These are phyloP conservation scores for Grammomys surdaster DNA, from an alignment of 2,113 vertebrate species.

Conservation along the genomic window DNA sequence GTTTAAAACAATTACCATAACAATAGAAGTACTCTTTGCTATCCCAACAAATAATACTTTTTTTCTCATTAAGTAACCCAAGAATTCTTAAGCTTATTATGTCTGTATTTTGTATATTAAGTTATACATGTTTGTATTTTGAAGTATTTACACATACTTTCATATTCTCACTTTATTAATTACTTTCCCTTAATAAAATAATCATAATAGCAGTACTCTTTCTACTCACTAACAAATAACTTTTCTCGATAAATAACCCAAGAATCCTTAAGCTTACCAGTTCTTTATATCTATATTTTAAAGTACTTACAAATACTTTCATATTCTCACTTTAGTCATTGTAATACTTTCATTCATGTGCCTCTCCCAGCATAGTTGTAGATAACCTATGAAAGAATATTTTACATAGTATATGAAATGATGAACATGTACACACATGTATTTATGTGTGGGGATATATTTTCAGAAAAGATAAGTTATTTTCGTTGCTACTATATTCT, in stretches of 20 bases:
- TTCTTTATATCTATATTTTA: background rate
- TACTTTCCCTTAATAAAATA: background rate
- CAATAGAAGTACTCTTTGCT: background rate
- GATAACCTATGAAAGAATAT: background rate
- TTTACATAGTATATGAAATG: background rate
- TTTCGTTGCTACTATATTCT: background rate
- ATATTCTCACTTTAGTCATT: background rate
- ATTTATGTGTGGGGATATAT: background rate
- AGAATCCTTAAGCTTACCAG: conserved; percentile 1
- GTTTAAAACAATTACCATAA: conserved; percentile 50
- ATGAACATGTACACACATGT: background rate
- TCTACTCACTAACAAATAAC: background rate
- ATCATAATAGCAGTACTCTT: background rate
- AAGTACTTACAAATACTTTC: background rate
- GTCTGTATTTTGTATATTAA: background rate
- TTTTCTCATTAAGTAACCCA: conserved; percentile 2
- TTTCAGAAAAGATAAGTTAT: background rate
- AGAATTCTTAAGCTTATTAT: conserved; percentile 18
- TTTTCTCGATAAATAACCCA: background rate
- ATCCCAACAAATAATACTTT: background rate
- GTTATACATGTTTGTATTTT: background rate
- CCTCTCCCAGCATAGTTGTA: background rate
- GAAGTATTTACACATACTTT: background rate
- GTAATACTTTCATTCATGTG: background rate
- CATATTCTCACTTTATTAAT: background rate